Conservation (phyloP, 2,888 invertebrate genomes). For the Corythucha ciliata region DNA sequence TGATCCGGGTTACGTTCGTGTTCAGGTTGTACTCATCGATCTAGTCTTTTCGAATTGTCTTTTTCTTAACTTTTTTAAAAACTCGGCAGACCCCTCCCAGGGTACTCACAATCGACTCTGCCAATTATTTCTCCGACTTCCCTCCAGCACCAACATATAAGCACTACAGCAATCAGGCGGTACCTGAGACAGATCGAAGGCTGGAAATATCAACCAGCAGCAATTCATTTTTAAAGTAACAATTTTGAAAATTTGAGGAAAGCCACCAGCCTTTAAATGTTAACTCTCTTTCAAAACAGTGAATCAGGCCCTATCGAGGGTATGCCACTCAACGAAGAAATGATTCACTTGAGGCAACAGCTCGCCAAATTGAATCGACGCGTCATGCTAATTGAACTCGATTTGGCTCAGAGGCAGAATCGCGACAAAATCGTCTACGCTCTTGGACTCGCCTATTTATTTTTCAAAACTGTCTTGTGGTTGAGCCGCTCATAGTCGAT, state of each 20-base stretch:
- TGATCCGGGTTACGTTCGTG: slow-evolving; percentile 65
- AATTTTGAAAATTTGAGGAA: too few species aligned
- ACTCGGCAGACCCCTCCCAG: slow-evolving; percentile 71
- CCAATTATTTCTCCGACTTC: slow-evolving; percentile 15
- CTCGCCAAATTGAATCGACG: slow-evolving; percentile 79
- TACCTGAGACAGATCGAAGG: slow-evolving; percentile 16
- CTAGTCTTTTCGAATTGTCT: background rate
- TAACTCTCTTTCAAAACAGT: too few species aligned
- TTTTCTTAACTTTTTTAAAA: slow-evolving; percentile 25
- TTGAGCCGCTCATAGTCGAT: slow-evolving; percentile 42
- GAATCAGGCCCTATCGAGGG: slow-evolving; percentile 36
- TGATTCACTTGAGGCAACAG: slow-evolving; percentile 72
- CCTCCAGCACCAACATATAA: background rate
- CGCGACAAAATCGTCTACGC: slow-evolving; percentile 79
- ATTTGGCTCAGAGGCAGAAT: slow-evolving; percentile 71
- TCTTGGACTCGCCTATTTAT: slow-evolving; percentile 72
- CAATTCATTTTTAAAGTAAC: too few species aligned
- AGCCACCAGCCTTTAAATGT: slow-evolving; percentile 11
- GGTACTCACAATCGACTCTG: slow-evolving; percentile 64
- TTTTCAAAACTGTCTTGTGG: slow-evolving; percentile 79
- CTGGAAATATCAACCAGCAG: slow-evolving; percentile 18
- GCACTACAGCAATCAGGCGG: slow-evolving; percentile 4
- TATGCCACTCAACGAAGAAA: slow-evolving; percentile 64
- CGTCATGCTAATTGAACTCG: slow-evolving; percentile 77
- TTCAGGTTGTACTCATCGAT: slow-evolving; percentile 43